Base-by-base conservation (phyloP, 2,113 vertebrate genomes). In the Lamprotornis superbus region DNA sequence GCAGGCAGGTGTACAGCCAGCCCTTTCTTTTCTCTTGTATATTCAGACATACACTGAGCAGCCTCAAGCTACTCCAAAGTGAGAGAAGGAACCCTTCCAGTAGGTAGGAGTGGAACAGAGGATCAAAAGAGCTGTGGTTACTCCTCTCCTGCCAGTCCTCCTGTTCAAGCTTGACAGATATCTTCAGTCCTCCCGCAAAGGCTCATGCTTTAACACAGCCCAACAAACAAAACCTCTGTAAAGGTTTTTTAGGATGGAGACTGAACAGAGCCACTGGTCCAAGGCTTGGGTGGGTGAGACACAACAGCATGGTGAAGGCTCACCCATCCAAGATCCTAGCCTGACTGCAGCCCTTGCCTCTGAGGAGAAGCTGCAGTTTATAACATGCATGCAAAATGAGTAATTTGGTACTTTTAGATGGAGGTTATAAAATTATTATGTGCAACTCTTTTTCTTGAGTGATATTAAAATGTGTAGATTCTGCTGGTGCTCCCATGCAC, bases 381-480 rank as follows among this genome's bases (percentile, higher is more conserved):
- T 33, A 60, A 40, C 24, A 74, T 0, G 0, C 11, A 55, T 60
- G 27, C 2, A 81, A 89, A 70, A 87, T n/a, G 15, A 74, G 21
- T 63, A 9, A 67, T 59, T 82, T 47, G 12, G 13, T 57, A 59
- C 23, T 24, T 90, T 87, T 37, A 56, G 57, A 47, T 47, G 18
- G 15, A 71, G 37, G 35, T 68, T 76, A 87, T 37, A 75, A 81
- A 82, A 79, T 70, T 12, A 52, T 8, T 44, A 21, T 18, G 12
- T 15, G 27, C 12, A 1, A 1, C 2, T 20, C 30, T 56, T 82
- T 49, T 63, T 12, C 64, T 39, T 2, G 0, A 19, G 19, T 55
- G 35, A 90, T 59, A 90, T 59, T 86, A 83, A 88, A 92, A 80
- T 33, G 31, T 39, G 15, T 39, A 69, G 63, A 80, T 92, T 57